Base-by-base conservation (phyloP, 2,797 vertebrate genomes). In the Hephaestus fuliginosus region DNA sequence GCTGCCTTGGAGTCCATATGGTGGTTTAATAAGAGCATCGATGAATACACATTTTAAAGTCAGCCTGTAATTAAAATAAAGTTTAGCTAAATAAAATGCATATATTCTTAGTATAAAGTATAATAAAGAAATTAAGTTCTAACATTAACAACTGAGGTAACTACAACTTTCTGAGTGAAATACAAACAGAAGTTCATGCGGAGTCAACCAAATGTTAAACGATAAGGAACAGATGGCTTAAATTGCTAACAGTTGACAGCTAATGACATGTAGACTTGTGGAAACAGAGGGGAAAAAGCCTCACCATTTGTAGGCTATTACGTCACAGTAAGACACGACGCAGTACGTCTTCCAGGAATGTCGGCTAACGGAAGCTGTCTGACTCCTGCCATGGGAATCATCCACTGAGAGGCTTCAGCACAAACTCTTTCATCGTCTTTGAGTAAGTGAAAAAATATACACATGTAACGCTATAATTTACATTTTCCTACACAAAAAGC, bases 211-310 rank as follows among this genome's bases (percentile, higher is more conserved):
- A 55, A 65, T 65, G 41, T 44, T 74, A 30, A 57, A 28, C 25
- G 41, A 48, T 65, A 36, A 46, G 28, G 28, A 43, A 63, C 57
- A 52, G 44, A 39, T 72, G 60, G 48, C 12, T 36, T 58, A 44
- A 46, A 33, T 70, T 2, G 5, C 33, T n/a, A 41, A 71, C 70
- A n/a, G 14, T 56, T 44, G 6, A 46, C 20, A 25, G 72, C 41
- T 28, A 52, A 53, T 43, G 60, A 17, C 39, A 43, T 52, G 58
- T 30, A 22, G 60, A 33, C 48, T 30, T 30, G 48, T 43, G 25
- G 48, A 51, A 39, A 41, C 15, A 5, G 13, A 25, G 20, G 8
- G 41, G 51, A 20, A 7, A 22, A 33, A 22, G 44, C 7, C 36
- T 73, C 51, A 33, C 39, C 46, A 36, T 46, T 74, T n/a, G 33